Base-by-base conservation (phyloP, 2,888 invertebrate species). In the Stenurella melanura region DNA sequence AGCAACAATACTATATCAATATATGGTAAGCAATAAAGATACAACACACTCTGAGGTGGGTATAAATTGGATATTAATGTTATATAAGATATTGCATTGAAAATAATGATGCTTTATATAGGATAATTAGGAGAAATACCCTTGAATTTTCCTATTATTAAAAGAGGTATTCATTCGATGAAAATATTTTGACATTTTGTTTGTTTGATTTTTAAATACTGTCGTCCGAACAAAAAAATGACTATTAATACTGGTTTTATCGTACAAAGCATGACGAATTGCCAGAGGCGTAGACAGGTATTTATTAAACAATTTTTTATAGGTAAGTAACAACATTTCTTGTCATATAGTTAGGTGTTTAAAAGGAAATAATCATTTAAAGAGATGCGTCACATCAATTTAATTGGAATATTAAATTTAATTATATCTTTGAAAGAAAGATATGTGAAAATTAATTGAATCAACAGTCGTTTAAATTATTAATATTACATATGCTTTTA, bases 61-160 rank as follows among this genome's bases (percentile, higher is more conserved):
- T 68, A 64, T 75, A 34, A 69, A 57, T 73, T 64, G 77, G 61
- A 80, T 80, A 76, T 76, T 70, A 79, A 79, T 79, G 78, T 81
- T 81, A 79, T 68, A 79, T 81, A 81, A 81, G 77, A 75, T 70
- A 73, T 79, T 73, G 61, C 76, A 80, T 79, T 79, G 76, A 78
- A 76, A 76, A 78, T 71, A 79, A 78, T 76, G 67, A 75, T 68
- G 54, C 26, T 69, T 69, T 69, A 69, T 69, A 34, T 67, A 57
- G 56, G 73, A 76, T 78, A 69, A 73, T 77, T 74, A 74, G 12
- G 18, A 42, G 57, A 64, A 63, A 56, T 78, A 78, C 81, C 81
- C 79, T 81, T 79, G 79, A 79, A 74, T 74, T 69, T 73, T 76
- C 74, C 71, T 67, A 74, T 67, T 71, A 74, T 80, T 80, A 78